Percentiles rank a stretch among this genome's conserved stretches.
Evolutionary conservation across 2,113 vertebrate species (phyloP).

Genomic region (Chitala chitala): DNA sequence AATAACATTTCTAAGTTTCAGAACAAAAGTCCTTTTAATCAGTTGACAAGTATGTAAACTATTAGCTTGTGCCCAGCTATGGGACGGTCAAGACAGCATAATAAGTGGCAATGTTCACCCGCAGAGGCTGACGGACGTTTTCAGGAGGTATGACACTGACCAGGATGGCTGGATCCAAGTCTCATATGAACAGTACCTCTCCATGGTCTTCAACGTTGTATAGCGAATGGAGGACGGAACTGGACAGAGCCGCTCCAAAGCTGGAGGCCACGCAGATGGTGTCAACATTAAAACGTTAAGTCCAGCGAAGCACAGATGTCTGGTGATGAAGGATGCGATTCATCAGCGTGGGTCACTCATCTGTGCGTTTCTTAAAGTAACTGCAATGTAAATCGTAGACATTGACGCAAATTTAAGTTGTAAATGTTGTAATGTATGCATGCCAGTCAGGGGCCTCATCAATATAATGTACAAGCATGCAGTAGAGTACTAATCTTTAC

Average conservation of each 20-base stretch:
- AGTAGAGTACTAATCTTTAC: conserved; percentile 31
- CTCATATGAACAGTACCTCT: conserved; percentile 96
- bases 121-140: conserved; percentile 87
- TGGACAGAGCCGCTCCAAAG: conserved; percentile 64
- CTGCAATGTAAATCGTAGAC: conserved; percentile 21
- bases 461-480: conserved; percentile 35
- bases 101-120: conserved; percentile 21
- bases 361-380: conserved; percentile 48
- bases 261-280: conserved; percentile 43
- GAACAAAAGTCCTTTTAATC: no score
- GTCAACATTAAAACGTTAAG: conserved; percentile 34
- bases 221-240: conserved; percentile 61
- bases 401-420: conserved; percentile 46
- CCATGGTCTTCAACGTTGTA: conserved; percentile 95
- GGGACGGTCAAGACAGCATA: no score
- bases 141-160: conserved; percentile 90
- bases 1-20: no score
- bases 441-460: conserved; percentile 36
- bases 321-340: conserved; percentile 35
- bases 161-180: conserved; percentile 98
- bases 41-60: no score
- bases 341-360: conserved; percentile 35
- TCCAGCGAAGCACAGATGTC: conserved; percentile 38
- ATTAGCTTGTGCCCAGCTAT: no score
- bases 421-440: conserved; percentile 60